These are phyloP conservation scores for Meiosimyza decipiens DNA, from an alignment of 2,888 invertebrate genomes.

Conservation along the genomic window DNA sequence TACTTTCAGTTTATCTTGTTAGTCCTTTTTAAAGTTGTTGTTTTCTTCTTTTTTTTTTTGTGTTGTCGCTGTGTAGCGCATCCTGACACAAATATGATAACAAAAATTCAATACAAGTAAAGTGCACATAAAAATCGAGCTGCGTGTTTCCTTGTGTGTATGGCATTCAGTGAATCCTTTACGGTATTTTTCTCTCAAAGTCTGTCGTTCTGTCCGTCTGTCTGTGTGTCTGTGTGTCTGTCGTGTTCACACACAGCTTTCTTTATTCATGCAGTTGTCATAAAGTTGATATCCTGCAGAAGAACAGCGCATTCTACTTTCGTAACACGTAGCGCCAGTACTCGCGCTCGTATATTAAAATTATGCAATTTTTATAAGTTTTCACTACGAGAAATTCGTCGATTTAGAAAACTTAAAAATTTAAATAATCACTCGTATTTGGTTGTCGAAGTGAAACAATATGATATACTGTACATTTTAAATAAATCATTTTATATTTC, in stretches of 20 bases:
- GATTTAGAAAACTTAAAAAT: conserved; percentile 1
- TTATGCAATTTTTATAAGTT: conserved; percentile 17
- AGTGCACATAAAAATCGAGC: conserved; percentile 23
- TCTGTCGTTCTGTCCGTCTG: neutral
- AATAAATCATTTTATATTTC: too few relatives aligned
- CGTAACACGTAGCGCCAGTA: conserved; percentile 15
- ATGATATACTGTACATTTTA: too few relatives aligned
- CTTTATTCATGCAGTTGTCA: conserved; percentile 29
- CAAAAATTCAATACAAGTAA: conserved; percentile 27
- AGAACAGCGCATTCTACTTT: neutral
- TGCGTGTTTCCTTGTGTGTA: conserved; percentile 1
- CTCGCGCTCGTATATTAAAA: conserved; percentile 6
- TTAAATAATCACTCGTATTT: neutral
- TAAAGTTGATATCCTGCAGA: conserved; percentile 28
- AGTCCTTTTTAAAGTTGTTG: neutral
- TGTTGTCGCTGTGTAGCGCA: neutral
- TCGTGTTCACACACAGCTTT: neutral
- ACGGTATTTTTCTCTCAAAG: too few relatives aligned
- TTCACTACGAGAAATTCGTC: neutral
- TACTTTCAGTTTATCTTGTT: conserved; percentile 1
- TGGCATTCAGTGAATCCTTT: neutral
- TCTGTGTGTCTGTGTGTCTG: neutral
- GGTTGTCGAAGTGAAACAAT: neutral
- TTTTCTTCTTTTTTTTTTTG: neutral
- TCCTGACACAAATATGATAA: conserved; percentile 30